These are phyloP conservation scores for Lepisosteus oculatus DNA, from an alignment of 2,113 vertebrate genomes.

Conservation along the genomic window DNA sequence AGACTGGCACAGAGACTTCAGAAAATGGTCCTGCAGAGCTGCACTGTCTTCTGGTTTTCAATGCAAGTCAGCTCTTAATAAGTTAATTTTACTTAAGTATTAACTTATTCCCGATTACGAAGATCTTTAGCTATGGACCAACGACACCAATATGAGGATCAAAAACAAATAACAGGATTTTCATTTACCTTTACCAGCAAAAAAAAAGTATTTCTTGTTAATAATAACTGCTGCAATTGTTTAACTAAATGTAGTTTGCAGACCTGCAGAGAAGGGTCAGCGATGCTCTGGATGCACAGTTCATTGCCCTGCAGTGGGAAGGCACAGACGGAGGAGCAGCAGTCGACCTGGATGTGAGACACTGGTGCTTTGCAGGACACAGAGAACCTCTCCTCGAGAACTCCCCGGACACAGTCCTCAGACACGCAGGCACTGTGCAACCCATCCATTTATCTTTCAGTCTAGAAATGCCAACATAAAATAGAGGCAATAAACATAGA, in stretches of 20 bases:
- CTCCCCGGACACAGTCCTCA: background rate
- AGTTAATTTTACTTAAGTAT: too few relatives aligned
- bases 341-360: conserved; percentile 69
- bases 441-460: conserved; percentile 4
- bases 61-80: too few relatives aligned
- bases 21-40: too few relatives aligned
- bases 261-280: conserved; percentile 57
- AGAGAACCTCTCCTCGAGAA: conserved; percentile 50
- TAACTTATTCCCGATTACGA: too few relatives aligned
- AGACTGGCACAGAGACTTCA: too few relatives aligned
- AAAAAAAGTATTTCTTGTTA: background rate
- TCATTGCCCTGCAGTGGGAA: conserved; percentile 58
- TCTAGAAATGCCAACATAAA: background rate
- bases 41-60: too few relatives aligned
- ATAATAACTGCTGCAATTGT: background rate
- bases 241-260: conserved; percentile 9
- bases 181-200: conserved; percentile 23
- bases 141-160: too few relatives aligned
- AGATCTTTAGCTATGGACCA: too few relatives aligned
- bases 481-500: background rate
- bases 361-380: conserved; percentile 38
- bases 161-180: too few relatives aligned
- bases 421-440: background rate
- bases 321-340: conserved; percentile 54
- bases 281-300: conserved; percentile 61